Evolutionary conservation across 2,888 invertebrate genomes (phyloP), one percentile per base, ranked within the genome.

Genomic region (Eupithecia centaureata): DNA sequence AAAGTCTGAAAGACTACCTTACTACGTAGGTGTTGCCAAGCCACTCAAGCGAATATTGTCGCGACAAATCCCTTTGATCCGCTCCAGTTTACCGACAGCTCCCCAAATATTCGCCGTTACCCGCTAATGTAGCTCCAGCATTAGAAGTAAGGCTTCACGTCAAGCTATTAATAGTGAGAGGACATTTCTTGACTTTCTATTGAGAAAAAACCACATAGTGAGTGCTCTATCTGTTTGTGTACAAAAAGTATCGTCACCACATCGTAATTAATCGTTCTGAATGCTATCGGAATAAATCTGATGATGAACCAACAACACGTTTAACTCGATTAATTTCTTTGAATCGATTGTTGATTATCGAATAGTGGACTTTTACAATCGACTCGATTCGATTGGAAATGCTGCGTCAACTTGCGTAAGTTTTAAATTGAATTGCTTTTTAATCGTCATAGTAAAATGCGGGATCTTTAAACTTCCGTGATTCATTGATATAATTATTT

Each of bases 271-370:
- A 70, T 65, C 28, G 63, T 59, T 65, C 67, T 68, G 71, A 74
- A 73, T 65, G 66, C 65, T 65, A 58, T 25, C 60, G 61, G 60
- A 72, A 75, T 72, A 74, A 72, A 75, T 72, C 65, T 62, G 75
- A 67, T 74, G 72, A 76, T 76, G 68, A 71, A 72, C 69, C 73
- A 68, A 72, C 72, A 74, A 73, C 68, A 71, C 63, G 63, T 69
- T 67, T 61, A 66, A 77, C 71, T 72, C 70, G 69, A 73, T 76
- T 73, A 67, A 71, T 73, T 72, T 71, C 70, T 73, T 70, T 71
- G 59, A 67, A 74, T 73, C 67, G 69, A 73, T n/a, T 70, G 73
- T 72, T 72, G 69, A 73, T 73, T 58, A 70, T 70, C 65, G 65
- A 67, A 73, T 67, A 66, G 72, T 71, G 61, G 61, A 25, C 63